Evolutionary conservation across 1,140 invertebrate genomes (phyloP).

Genomic region (Caenorhabditis inopinata): DNA sequence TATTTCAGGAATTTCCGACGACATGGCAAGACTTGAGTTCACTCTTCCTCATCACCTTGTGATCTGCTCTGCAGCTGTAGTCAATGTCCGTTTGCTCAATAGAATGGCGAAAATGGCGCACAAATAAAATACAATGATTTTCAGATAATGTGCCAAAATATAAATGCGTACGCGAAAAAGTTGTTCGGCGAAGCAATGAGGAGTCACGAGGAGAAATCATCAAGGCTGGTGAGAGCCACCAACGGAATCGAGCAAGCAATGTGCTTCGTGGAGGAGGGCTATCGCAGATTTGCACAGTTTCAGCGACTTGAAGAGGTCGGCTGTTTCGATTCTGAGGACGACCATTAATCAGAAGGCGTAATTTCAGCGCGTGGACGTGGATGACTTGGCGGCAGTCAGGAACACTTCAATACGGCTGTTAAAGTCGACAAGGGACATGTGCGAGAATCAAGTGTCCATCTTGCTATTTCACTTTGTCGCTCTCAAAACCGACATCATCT

Average conservation of each 20-base stretch:
- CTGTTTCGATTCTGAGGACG: background rate
- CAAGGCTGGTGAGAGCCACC: background rate
- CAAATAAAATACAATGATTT: background rate
- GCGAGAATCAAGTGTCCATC: background rate
- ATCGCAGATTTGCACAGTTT: background rate
- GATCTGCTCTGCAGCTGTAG: background rate
- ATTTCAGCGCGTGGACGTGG: background rate
- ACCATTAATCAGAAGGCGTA: background rate
- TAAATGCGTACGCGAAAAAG: background rate
- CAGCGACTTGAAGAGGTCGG: slow-evolving; percentile 10
- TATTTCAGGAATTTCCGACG: background rate
- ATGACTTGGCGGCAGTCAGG: background rate
- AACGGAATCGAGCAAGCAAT: slow-evolving; percentile 25
- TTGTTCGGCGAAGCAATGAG: background rate
- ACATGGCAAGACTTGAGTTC: background rate
- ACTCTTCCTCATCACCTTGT: background rate
- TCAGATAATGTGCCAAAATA: slow-evolving; percentile 24
- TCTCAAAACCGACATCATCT: background rate
- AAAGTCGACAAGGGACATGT: background rate
- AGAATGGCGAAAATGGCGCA: too few relatives aligned
- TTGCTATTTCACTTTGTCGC: background rate
- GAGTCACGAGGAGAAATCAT: background rate
- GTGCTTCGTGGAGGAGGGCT: slow-evolving; percentile 12
- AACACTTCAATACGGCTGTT: background rate
- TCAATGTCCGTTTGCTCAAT: background rate